phyloP scores from a whole-genome alignment of 92 coral and sea anemone species.

The Micromussa lordhowensis region DNA sequence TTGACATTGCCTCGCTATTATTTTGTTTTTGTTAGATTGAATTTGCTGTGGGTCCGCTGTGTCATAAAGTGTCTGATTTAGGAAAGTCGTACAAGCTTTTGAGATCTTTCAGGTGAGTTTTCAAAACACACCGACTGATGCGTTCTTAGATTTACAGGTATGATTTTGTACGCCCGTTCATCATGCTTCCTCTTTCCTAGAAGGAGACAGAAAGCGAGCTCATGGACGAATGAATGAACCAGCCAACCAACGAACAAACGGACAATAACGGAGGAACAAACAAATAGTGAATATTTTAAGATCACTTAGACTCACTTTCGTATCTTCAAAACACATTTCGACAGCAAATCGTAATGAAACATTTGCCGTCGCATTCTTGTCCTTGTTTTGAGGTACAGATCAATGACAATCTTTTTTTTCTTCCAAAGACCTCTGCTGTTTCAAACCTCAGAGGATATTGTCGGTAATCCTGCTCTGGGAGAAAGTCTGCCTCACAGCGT shows the following conservation, averaged over 20 bases:
- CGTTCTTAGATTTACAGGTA: too few relatives aligned
- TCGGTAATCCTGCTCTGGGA: constrained; percentile 90
- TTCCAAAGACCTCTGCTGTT: constrained; percentile 80
- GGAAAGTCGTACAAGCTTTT: constrained; percentile 95
- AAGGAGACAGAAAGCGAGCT: neutral
- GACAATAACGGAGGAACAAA: neutral
- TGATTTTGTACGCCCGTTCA: neutral
- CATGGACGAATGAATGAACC: neutral
- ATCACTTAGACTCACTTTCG: too few relatives aligned
- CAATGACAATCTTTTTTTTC: neutral
- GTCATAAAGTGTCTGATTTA: constrained; percentile 90
- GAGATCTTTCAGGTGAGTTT: constrained; percentile 89
- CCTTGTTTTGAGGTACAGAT: neutral
- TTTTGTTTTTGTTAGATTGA: constrained; percentile 70
- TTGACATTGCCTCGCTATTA: neutral
- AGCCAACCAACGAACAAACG: neutral
- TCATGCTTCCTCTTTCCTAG: neutral
- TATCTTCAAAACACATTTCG: neutral
- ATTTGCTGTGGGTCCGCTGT: constrained; percentile 97
- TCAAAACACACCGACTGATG: too few relatives aligned
- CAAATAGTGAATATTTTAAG: neutral
- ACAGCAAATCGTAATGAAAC: neutral
- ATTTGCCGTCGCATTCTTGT: too few relatives aligned
- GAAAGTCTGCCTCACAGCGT: constrained; percentile 92
- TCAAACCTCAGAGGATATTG: constrained; percentile 89